phyloP scores from a whole-genome alignment of 2,797 vertebrate species.

The Antennarius maculatus region DNA sequence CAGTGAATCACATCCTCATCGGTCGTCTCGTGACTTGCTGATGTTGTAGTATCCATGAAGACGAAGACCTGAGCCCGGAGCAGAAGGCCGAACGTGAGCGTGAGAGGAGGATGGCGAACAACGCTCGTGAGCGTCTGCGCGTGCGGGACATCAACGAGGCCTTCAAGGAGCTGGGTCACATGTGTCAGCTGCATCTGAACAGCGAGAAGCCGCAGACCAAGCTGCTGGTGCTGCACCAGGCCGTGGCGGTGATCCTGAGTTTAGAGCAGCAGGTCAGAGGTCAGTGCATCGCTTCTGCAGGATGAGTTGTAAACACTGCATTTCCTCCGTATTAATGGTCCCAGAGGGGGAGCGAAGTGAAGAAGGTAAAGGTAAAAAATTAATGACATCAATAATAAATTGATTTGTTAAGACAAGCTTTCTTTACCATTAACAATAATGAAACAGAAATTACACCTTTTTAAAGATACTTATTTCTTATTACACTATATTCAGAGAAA shows the following conservation, averaged over 20 bases:
- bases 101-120: slow-evolving; percentile 95
- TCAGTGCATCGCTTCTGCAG: slow-evolving; percentile 44
- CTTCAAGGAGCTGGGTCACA: slow-evolving; percentile 96
- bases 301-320: neutral
- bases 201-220: slow-evolving; percentile 98
- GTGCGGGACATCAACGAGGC: slow-evolving; percentile 97
- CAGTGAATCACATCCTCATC: too few relatives aligned
- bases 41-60: slow-evolving; percentile 89
- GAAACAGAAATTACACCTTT: neutral
- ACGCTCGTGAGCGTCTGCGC: slow-evolving; percentile 92
- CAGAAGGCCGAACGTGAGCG: slow-evolving; percentile 94
- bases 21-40: too few relatives aligned
- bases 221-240: slow-evolving; percentile 96
- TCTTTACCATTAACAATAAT: neutral
- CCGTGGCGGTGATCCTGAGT: slow-evolving; percentile 94
- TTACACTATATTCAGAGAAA: neutral
- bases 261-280: slow-evolving; percentile 98
- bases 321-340: neutral
- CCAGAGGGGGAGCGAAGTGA: neutral
- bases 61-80: slow-evolving; percentile 95
- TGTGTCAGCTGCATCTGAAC: slow-evolving; percentile 96
- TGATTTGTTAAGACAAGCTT: too few relatives aligned
- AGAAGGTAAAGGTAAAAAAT: neutral
- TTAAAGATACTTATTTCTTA: neutral
- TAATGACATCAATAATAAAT: too few relatives aligned